phyloP scores from a whole-genome alignment of 2,888 invertebrate species.

The Linhomoeus sp. region DNA sequence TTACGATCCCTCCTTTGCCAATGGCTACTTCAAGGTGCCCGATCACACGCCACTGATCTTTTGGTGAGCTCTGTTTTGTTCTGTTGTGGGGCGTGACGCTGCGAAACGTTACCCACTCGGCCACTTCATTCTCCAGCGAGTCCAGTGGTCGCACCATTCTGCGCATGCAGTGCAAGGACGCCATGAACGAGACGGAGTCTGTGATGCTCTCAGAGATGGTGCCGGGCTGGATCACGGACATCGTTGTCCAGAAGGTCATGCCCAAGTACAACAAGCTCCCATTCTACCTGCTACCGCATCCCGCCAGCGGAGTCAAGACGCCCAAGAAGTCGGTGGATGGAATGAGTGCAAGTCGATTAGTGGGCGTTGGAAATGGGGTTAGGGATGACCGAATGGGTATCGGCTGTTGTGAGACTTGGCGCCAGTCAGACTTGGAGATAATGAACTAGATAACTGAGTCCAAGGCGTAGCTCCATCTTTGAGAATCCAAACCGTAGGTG shows the following conservation, averaged over 20 bases:
- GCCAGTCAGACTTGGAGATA: too few species aligned
- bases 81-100: background rate
- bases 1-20: conserved; percentile 24
- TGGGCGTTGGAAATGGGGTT: too few species aligned
- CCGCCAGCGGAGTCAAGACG: conserved; percentile 46
- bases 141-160: conserved; percentile 84
- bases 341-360: too few species aligned
- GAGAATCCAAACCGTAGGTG: too few species aligned
- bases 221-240: conserved; percentile 57
- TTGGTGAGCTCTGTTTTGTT: conserved; percentile 38
- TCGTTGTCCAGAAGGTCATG: conserved; percentile 41
- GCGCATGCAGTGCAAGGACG: conserved; percentile 64
- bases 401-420: too few species aligned
- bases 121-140: conserved; percentile 44
- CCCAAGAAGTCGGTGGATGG: conserved; percentile 48
- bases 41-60: conserved; percentile 89
- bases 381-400: too few species aligned
- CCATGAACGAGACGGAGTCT: conserved; percentile 80
- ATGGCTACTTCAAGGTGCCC: conserved; percentile 65
- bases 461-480: too few species aligned
- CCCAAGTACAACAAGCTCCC: conserved; percentile 92
- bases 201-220: conserved; percentile 75
- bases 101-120: too few species aligned
- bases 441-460: too few species aligned
- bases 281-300: conserved; percentile 85